Conservation (phyloP, 2,113 vertebrate species). For the Tupaia chinensis region DNA sequence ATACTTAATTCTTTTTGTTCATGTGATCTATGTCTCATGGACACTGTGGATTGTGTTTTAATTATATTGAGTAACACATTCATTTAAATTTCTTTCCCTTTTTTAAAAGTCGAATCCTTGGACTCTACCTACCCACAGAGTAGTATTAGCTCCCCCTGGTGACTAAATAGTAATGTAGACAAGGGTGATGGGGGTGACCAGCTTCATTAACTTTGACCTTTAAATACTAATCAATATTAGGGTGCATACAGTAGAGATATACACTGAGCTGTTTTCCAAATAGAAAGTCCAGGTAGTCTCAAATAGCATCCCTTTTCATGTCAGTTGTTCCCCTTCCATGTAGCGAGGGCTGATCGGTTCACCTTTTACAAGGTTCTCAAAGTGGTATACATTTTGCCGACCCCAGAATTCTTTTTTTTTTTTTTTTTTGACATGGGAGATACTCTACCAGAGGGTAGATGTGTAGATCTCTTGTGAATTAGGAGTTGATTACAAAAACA, state of each 20-base stretch:
- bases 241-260: background rate
- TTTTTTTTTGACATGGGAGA: background rate
- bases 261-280: background rate
- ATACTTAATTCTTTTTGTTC: background rate
- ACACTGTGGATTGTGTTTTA: background rate
- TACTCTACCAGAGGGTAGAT: background rate
- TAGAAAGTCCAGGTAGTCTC: background rate
- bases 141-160: constrained; percentile 74
- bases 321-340: background rate
- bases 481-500: background rate
- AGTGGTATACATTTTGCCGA: background rate
- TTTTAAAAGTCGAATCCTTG: background rate
- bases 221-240: constrained; percentile 10
- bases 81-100: background rate
- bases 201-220: background rate
- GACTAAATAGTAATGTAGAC: constrained; percentile 62
- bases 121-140: constrained; percentile 13
- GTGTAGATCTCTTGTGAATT: background rate
- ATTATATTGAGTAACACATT: background rate
- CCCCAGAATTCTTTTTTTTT: background rate
- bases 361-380: constrained; percentile 13
- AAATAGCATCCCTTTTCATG: constrained; percentile 16
- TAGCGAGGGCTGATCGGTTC: background rate
- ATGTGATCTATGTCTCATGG: background rate
- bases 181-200: background rate